Percentiles rank a stretch among this genome's conserved stretches.
These are phyloP conservation scores for Peromyscus melanophrys DNA, from an alignment of 2,797 vertebrate genomes.

Conservation along the genomic window DNA sequence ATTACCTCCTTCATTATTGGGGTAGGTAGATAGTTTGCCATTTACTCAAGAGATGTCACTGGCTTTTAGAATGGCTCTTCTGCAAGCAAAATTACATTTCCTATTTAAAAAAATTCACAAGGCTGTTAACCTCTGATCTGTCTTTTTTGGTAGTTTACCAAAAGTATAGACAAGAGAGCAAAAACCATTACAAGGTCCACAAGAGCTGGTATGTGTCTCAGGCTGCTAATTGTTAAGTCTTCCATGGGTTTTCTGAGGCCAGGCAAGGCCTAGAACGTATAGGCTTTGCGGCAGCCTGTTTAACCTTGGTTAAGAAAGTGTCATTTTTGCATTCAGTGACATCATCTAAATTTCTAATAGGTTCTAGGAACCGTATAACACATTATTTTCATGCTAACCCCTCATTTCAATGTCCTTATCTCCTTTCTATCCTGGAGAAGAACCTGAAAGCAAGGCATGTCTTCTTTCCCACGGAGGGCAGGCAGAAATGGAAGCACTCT, in stretches of 20 bases:
- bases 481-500: not conserved
- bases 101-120: not conserved
- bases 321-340: not conserved
- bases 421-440: not conserved
- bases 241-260: not conserved
- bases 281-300: not conserved
- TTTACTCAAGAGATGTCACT: not conserved
- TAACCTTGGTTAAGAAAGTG: not conserved
- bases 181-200: not conserved
- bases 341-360: not conserved
- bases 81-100: not conserved
- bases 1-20: not conserved
- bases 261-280: not conserved
- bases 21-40: not conserved
- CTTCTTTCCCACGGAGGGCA: not conserved
- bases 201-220: not conserved
- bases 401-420: not conserved
- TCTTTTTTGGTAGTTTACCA: not conserved
- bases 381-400: not conserved
- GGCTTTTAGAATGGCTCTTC: not conserved
- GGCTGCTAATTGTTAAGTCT: not conserved
- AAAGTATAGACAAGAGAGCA: not conserved
- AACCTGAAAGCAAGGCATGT: not conserved
- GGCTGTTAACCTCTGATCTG: not conserved
- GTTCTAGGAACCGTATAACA: not conserved